Base-by-base conservation (phyloP, 2,888 invertebrate species). In the Brachyptera risi region DNA sequence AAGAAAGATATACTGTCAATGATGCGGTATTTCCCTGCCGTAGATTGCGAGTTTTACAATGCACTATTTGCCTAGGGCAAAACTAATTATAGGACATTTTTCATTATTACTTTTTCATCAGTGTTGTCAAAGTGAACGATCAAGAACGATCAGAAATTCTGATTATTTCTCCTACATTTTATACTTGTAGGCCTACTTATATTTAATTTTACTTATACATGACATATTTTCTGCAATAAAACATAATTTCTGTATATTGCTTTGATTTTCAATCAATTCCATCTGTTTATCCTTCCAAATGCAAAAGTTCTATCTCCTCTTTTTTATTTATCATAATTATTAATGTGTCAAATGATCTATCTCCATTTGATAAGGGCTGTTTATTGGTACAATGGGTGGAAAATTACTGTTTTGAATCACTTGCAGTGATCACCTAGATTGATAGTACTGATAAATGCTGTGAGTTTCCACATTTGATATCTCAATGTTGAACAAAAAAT, bases 1-100 rank as follows among this genome's bases (percentile, higher is more conserved):
- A 27, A 19, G 15, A 51, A 51, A n/a, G 51, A 51, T n/a, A 7
- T 51, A n/a, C 27, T 19, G 21, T 51, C 51, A 27, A 51, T 27
- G 51, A 31, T 19, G 7, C 51, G 51, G 4, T 51, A 51, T 31
- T 31, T 51, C 31, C 27, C 31, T 7, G 17, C 27, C n/a, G 35
- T 31, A 17, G 51, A 51, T 15, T 15, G n/a, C 2, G 27, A n/a
- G 15, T 51, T 26, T 51, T 51, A 26, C 31, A 51, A 51, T 9
- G 15, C 51, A 11, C 31, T 31, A 7, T 7, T 31, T n/a, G n/a
- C n/a, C n/a, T n/a, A n/a, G n/a, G n/a, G 31, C 11, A 31, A 31
- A 31, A 11, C 11, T 31, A 31, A 5, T 11, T 31, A 31, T 11
- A 11, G 11, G 5, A 7, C 11, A 7, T 11, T 7, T 5, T 5